Percentiles rank a stretch among this genome's conserved stretches.
Evolutionary conservation across 2,113 vertebrate species (phyloP).

Genomic region (Pseudopodoces humilis): DNA sequence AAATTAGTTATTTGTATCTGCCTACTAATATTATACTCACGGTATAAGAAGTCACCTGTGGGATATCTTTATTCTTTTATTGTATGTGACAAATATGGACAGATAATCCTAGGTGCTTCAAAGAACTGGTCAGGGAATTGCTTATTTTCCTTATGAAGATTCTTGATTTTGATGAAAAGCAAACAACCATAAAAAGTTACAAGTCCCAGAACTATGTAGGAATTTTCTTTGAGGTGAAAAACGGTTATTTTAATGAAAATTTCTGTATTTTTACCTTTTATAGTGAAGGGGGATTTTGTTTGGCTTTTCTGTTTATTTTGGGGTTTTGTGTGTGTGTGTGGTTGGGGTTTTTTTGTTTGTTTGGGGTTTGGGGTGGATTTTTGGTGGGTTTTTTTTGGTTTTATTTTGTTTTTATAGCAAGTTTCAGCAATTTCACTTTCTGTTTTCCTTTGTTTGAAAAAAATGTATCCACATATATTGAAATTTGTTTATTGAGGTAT

Average conservation of each 20-base stretch:
- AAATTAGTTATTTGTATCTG: constrained; percentile 3
- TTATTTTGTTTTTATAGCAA: background rate
- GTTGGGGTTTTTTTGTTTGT: background rate
- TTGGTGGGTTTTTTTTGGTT: background rate
- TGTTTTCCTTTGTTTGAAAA: background rate
- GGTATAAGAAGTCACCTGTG: background rate
- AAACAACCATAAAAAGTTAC: constrained; percentile 1
- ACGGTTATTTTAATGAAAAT: background rate
- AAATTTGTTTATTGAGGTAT: background rate
- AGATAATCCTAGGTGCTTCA: background rate
- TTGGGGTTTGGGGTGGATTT: no score
- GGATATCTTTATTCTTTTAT: background rate
- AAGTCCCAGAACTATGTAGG: background rate
- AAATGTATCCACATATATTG: background rate
- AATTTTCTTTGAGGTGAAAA: background rate
- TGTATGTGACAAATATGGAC: background rate
- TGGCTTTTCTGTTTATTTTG: no score
- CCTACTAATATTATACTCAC: background rate
- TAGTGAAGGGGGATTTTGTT: background rate
- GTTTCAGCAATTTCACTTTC: background rate
- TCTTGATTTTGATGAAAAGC: constrained; percentile 3
- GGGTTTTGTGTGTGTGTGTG: background rate
- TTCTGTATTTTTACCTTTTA: background rate
- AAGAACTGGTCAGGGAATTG: background rate
- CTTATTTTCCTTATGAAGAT: constrained; percentile 5